These are phyloP conservation scores for Oryzias sinensis DNA, from an alignment of 2,797 vertebrate species.

Conservation along the genomic window DNA sequence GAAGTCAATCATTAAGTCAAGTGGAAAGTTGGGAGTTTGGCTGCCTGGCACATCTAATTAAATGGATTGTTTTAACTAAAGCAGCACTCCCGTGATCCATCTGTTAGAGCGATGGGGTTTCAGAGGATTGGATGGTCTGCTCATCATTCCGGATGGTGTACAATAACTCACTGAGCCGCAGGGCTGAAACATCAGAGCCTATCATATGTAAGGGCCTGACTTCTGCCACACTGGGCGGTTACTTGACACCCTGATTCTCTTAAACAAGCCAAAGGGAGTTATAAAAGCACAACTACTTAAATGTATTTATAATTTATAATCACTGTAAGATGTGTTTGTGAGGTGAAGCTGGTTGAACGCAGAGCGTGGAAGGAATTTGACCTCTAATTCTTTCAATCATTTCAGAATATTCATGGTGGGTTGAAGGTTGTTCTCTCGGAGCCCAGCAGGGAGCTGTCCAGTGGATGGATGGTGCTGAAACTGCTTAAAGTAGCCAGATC, in stretches of 20 bases:
- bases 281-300: slow-evolving; percentile 13
- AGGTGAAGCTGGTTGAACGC: no score
- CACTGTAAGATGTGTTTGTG: not conserved
- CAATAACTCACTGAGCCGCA: slow-evolving; percentile 44
- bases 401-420: no score
- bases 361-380: no score
- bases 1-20: slow-evolving; percentile 34
- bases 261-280: slow-evolving; percentile 16
- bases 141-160: slow-evolving; percentile 49
- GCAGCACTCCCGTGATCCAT: slow-evolving; percentile 48
- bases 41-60: slow-evolving; percentile 49
- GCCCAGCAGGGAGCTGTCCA: slow-evolving; percentile 66
- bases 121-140: slow-evolving; percentile 12
- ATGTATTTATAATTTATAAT: slow-evolving; percentile 16
- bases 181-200: slow-evolving; percentile 36
- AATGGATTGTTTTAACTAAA: slow-evolving; percentile 56
- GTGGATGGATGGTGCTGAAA: slow-evolving; percentile 69
- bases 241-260: slow-evolving; percentile 40
- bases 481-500: slow-evolving; percentile 6
- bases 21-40: slow-evolving; percentile 31
- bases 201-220: slow-evolving; percentile 42
- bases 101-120: slow-evolving; percentile 47
- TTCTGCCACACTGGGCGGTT: slow-evolving; percentile 29
- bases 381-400: not conserved
- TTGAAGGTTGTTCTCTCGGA: not conserved